Evolutionary conservation across 2,797 vertebrate genomes (phyloP).

Genomic region (Rallus crepitans): DNA sequence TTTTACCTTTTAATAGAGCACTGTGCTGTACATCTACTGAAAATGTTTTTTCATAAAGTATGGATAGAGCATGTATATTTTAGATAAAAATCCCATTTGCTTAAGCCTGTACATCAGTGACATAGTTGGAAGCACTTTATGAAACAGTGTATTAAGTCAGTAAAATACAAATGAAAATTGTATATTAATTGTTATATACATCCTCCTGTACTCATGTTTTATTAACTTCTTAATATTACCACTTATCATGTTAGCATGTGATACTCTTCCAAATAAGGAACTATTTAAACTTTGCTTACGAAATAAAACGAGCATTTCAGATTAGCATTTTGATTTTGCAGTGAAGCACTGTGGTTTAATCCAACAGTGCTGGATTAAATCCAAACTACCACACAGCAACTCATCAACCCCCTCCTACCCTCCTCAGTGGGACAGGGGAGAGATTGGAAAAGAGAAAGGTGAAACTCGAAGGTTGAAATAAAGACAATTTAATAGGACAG

Average conservation of each 20-base stretch:
- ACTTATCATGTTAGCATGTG: neutral
- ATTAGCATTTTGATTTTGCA: conserved; percentile 45
- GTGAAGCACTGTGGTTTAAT: neutral
- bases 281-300: neutral
- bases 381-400: too few species aligned
- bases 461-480: too few species aligned
- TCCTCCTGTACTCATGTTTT: conserved; percentile 24
- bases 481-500: too few species aligned
- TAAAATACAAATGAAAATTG: conserved; percentile 18
- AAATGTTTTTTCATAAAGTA: conserved; percentile 27
- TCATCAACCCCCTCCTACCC: too few species aligned
- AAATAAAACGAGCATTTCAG: conserved; percentile 30
- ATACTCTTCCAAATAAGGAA: conserved; percentile 4
- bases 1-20: conserved; percentile 33
- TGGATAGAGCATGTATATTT: neutral
- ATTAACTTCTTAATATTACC: conserved; percentile 54
- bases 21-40: neutral
- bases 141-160: neutral
- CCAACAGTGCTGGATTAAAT: too few species aligned
- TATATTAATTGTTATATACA: conserved; percentile 35
- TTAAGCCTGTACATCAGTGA: neutral
- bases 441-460: too few species aligned
- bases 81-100: neutral
- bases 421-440: too few species aligned
- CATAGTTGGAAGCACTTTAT: neutral